Conservation (phyloP, 2,888 invertebrate species). For the Drosophila paramelanica region DNA sequence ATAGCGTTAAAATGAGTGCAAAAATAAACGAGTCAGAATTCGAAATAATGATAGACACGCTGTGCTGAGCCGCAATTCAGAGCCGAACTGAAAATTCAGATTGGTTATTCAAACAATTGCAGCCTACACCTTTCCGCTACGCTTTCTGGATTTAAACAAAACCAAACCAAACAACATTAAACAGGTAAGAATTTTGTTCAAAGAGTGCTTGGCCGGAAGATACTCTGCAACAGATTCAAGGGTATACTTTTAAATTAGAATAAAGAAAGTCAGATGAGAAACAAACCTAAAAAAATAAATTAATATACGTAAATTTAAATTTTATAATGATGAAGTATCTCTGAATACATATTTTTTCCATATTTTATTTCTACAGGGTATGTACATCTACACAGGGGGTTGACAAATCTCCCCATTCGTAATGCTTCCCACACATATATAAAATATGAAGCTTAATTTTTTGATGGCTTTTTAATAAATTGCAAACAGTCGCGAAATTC, state of each 20-base stretch:
- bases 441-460: conserved; percentile 25
- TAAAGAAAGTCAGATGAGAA: too few species aligned
- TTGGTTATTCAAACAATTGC: conserved; percentile 2
- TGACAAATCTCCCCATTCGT: background rate
- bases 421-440: conserved; percentile 4
- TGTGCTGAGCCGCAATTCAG: conserved; percentile 40
- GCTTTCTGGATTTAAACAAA: conserved; percentile 54
- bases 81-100: conserved; percentile 9
- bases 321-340: too few species aligned
- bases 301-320: too few species aligned
- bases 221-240: background rate
- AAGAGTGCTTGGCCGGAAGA: background rate
- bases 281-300: too few species aligned
- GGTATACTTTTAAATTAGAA: background rate
- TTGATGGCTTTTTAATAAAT: conserved; percentile 61
- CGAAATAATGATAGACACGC: conserved; percentile 64
- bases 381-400: background rate
- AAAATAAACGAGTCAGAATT: conserved; percentile 39
- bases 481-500: conserved; percentile 26
- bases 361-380: background rate
- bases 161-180: background rate
- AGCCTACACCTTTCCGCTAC: conserved; percentile 30
- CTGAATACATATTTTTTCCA: too few species aligned
- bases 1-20: conserved; percentile 55
- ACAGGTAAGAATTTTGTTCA: too few species aligned